Evolutionary conservation across 2,113 vertebrate genomes (phyloP).

Genomic region (Prolemur simus): DNA sequence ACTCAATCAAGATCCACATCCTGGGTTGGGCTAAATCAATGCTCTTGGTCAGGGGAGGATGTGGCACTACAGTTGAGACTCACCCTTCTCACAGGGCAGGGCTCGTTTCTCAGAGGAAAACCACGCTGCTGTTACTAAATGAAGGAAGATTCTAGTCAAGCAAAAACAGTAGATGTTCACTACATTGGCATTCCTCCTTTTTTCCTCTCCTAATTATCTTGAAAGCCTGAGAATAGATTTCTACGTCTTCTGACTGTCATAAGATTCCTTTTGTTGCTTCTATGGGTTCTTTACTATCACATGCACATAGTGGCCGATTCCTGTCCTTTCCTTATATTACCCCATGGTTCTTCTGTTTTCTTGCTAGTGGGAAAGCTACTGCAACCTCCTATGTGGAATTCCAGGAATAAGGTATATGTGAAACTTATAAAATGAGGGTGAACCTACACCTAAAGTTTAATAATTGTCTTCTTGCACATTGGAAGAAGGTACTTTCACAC

Average conservation of each 20-base stretch:
- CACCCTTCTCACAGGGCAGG: neutral
- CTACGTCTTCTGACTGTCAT: neutral
- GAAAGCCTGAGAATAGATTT: neutral
- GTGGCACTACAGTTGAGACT: neutral
- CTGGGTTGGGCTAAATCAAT: neutral
- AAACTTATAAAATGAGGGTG: neutral
- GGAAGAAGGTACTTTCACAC: neutral
- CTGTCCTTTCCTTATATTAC: neutral
- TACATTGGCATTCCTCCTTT: neutral
- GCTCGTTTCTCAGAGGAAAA: neutral
- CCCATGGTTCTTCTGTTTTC: neutral
- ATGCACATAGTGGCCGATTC: neutral
- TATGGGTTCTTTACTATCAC: neutral
- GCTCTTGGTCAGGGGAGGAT: neutral
- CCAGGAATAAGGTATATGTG: neutral
- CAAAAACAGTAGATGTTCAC: neutral
- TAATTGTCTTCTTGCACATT: constrained; percentile 14
- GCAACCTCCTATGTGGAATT: neutral
- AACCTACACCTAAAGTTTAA: neutral
- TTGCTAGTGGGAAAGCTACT: neutral
- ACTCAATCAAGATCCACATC: neutral
- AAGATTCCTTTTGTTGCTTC: neutral
- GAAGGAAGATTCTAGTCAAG: neutral
- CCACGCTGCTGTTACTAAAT: neutral
- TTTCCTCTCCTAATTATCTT: neutral